Conservation (phyloP, 1,140 invertebrate species). For the Sarcophaga bullata region DNA sequence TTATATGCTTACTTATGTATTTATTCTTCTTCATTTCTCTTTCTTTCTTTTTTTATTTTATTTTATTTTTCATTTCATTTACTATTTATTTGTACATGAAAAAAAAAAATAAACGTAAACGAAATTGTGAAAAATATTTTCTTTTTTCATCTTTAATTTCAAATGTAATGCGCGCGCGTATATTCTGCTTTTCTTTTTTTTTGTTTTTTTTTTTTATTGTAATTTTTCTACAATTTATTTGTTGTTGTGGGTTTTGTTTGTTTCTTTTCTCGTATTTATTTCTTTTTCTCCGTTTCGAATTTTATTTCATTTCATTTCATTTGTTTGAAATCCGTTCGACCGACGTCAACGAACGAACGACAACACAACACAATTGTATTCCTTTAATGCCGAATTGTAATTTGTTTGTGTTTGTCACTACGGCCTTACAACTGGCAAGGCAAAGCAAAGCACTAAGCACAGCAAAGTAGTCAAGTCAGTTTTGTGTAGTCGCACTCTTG, state of each 20-base stretch:
- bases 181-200: background rate
- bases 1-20: background rate
- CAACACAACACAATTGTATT: background rate
- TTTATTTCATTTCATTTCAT: too few relatives aligned
- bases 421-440: background rate
- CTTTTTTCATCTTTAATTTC: conserved; percentile 8
- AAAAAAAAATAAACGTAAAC: background rate
- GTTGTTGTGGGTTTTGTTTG: background rate
- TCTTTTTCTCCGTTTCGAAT: too few relatives aligned
- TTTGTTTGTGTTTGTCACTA: conserved; percentile 10
- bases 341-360: too few relatives aligned
- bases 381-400: background rate
- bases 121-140: too few relatives aligned
- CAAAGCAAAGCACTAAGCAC: background rate
- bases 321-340: too few relatives aligned
- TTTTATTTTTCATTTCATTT: background rate
- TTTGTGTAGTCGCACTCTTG: background rate
- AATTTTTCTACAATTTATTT: too few relatives aligned
- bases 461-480: background rate
- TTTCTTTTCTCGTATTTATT: background rate
- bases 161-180: conserved; percentile 20
- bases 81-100: background rate
- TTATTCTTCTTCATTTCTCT: background rate
- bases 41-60: background rate
- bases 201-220: background rate